Evolutionary conservation across 2,888 invertebrate genomes (phyloP), one percentile per base, ranked within the genome.

Genomic region (Protophormia terraenovae): DNA sequence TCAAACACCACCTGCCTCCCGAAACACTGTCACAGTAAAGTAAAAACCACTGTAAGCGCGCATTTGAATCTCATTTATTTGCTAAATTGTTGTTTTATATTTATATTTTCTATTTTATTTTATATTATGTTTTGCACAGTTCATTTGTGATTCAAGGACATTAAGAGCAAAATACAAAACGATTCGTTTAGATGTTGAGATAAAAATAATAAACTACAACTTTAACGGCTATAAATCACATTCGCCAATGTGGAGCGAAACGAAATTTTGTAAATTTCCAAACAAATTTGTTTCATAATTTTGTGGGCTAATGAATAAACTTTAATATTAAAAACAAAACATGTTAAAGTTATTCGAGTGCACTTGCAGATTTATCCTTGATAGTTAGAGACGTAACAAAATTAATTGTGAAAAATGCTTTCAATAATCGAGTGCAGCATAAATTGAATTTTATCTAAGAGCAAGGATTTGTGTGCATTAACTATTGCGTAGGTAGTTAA

Each of bases 111-210:
- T 32, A n/a, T 24, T 41, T 24, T 27, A 4, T 71, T 27, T 1
- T 29, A 14, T 67, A 19, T 53, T 1, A 14, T 32, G 12, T 75
- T 73, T 53, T 69, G 55, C 47, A 27, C 35, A 12, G 45, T 64
- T 82, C 35, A 64, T 83, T 77, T 72, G 38, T 58, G 16, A 58
- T 83, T 83, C 72, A 77, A 77, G 83, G 83, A 41, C 77, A 50
- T 24, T 12, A 50, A 58, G 38, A 47, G 47, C 47, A 38, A 55
- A 66, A 77, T 50, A 38, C 47, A 58, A 53, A 69, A 64, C 12
- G 62, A 24, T 50, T 55, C 53, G 76, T 3, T 29, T 76, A 77
- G 71, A 77, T 77, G 45, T 45, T 35, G 22, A 72, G 76, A 83
- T 75, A 83, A 83, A 53, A 75, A 73, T 32, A 69, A 69, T 80